Base-by-base conservation (phyloP, 2,888 invertebrate genomes). In the Caradrina kadenii region DNA sequence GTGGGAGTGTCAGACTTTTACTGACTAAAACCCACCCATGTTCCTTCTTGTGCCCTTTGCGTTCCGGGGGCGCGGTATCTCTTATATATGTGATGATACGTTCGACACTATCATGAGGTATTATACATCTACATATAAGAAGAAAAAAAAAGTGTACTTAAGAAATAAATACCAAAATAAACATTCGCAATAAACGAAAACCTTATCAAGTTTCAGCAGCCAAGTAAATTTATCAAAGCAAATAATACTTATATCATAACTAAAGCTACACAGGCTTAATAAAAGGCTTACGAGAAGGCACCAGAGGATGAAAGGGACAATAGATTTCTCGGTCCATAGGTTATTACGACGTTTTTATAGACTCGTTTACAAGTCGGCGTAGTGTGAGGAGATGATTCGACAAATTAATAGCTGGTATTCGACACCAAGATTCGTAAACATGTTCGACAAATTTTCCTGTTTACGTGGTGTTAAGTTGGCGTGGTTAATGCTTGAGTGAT, bases 301-400 rank as follows among this genome's bases (percentile, higher is more conserved):
- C 22, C 15, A 53, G n/a, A 45, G 26, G 59, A 19, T 66, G 11
- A 68, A 65, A 54, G 42, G 61, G 49, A 65, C 66, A 69, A 69
- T 49, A 64, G 45, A 56, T 67, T 60, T 59, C 49, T 58, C 79
- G 63, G n/a, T 55, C 35, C 53, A 49, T 54, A 63, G 15, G 13
- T 66, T 79, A 81, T 69, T 69, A 73, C 52, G 73, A 63, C 52
- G 52, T 61, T 59, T 68, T 80, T 64, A 64, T 76, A 22, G 53
- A 53, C 22, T 64, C 63, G 60, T 73, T 81, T 54, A 68, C 52
- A 63, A 77, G 58, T 45, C 67, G 42, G 74, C 19, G 48, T 26
- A 26, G 63, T 42, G 58, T 45, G 56, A 50, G 61, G 61, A 69
- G 54, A 70, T 63, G n/a, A 70, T 62, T 48, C 55, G 54, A 70